phyloP scores from a whole-genome alignment of 2,888 invertebrate species.

The Hemicrepidius hirtus region DNA sequence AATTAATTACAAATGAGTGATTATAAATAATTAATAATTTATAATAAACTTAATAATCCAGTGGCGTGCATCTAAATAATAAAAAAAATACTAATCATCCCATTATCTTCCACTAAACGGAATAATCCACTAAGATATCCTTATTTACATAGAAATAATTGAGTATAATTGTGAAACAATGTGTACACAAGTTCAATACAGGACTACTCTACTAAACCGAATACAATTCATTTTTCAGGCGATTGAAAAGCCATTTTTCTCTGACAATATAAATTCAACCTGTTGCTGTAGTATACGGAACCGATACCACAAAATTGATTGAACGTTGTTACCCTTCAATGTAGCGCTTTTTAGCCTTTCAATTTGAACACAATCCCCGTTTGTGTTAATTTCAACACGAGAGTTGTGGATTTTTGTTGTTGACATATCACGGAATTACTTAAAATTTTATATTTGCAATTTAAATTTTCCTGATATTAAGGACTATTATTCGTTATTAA shows the following conservation, averaged over 20 bases:
- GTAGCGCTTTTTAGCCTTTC: slow-evolving; percentile 37
- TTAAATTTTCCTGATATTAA: background rate
- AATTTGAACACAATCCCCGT: slow-evolving; percentile 39
- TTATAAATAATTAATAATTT: background rate
- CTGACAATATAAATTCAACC: slow-evolving; percentile 50
- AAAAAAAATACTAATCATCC: no score
- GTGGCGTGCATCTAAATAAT: background rate
- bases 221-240: slow-evolving; percentile 41
- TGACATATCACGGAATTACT: slow-evolving; percentile 7
- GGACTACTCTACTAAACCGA: no score
- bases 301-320: slow-evolving; percentile 49
- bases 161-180: no score
- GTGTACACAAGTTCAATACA: no score
- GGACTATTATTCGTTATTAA: no score
- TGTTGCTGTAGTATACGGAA: slow-evolving; percentile 41
- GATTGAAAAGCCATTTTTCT: slow-evolving; percentile 54
- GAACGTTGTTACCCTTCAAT: slow-evolving; percentile 37
- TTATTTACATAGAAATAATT: no score
- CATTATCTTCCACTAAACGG: no score
- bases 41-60: background rate
- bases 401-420: slow-evolving; percentile 5
- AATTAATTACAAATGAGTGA: background rate
- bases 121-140: no score
- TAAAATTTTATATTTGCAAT: background rate
- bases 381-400: slow-evolving; percentile 19